Conservation (phyloP, 1,140 invertebrate genomes). For the Laodelphax striatellus region DNA sequence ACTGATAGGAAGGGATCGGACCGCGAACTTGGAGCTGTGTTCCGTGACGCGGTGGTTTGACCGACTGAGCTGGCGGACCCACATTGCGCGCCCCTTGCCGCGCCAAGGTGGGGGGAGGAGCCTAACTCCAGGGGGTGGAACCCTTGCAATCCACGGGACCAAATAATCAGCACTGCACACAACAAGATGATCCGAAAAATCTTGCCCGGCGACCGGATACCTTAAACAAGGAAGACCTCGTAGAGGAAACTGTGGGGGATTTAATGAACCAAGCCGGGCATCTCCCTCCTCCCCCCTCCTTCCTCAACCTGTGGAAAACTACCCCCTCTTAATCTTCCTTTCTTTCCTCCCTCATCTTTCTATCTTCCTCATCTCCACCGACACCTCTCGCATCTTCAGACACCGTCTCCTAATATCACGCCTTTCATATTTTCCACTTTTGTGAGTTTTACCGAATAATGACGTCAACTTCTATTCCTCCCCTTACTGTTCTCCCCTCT, state of each 20-base stretch:
- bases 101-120: background rate
- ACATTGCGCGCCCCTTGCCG: background rate
- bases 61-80: background rate
- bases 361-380: background rate
- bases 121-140: background rate
- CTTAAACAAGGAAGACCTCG: background rate
- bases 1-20: too few relatives aligned
- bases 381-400: background rate
- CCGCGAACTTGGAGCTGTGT: background rate
- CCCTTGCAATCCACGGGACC: slow-evolving; percentile 1
- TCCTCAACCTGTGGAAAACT: background rate
- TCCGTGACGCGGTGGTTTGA: background rate
- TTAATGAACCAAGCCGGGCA: background rate
- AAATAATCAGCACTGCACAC: slow-evolving; percentile 7
- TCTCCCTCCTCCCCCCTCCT: background rate
- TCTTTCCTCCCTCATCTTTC: background rate
- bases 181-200: slow-evolving; percentile 14
- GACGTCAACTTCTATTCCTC: too few relatives aligned
- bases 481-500: too few relatives aligned
- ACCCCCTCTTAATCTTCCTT: background rate
- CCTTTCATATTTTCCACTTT: background rate
- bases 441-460: background rate
- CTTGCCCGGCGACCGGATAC: slow-evolving; percentile 4
- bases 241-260: background rate
- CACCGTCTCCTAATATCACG: background rate